Conservation (phyloP, 2,113 vertebrate genomes). For the Neodon shergylaensis region DNA sequence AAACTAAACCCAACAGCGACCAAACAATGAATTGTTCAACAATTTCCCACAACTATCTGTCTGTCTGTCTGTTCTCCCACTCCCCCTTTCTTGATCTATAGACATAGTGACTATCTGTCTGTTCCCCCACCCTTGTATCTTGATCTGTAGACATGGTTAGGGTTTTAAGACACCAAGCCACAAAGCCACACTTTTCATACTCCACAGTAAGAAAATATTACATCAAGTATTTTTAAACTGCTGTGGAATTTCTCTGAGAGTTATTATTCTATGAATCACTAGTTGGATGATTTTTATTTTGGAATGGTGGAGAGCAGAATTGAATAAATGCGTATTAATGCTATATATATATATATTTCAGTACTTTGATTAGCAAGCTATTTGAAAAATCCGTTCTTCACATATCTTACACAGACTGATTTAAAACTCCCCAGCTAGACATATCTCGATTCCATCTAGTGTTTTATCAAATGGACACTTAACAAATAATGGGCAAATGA, state of each 20-base stretch:
- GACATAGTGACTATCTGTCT: not conserved
- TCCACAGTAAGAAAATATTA: not conserved
- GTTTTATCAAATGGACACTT: constrained; percentile 70
- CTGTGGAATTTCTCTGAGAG: constrained; percentile 37
- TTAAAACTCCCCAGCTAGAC: constrained; percentile 61
- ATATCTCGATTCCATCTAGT: constrained; percentile 59
- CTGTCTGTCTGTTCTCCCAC: not conserved
- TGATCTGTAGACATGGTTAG: not conserved
- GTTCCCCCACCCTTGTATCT: not conserved
- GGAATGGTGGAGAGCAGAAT: not conserved
- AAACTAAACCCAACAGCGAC: not conserved
- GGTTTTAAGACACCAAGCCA: not conserved
- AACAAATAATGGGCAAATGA: constrained; percentile 62
- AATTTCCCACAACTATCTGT: not conserved
- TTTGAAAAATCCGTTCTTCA: constrained; percentile 69
- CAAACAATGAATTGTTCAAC: not conserved
- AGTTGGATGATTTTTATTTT: not conserved
- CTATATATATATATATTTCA: constrained; percentile 19
- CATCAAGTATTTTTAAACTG: constrained; percentile 39
- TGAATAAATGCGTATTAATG: constrained; percentile 49
- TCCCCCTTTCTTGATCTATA: not conserved
- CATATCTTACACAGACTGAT: constrained; percentile 46
- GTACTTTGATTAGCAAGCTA: constrained; percentile 58
- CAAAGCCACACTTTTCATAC: not conserved
- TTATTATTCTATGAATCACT: constrained; percentile 50